Evolutionary conservation across 2,113 vertebrate species (phyloP).

Genomic region (Alethe diademata): DNA sequence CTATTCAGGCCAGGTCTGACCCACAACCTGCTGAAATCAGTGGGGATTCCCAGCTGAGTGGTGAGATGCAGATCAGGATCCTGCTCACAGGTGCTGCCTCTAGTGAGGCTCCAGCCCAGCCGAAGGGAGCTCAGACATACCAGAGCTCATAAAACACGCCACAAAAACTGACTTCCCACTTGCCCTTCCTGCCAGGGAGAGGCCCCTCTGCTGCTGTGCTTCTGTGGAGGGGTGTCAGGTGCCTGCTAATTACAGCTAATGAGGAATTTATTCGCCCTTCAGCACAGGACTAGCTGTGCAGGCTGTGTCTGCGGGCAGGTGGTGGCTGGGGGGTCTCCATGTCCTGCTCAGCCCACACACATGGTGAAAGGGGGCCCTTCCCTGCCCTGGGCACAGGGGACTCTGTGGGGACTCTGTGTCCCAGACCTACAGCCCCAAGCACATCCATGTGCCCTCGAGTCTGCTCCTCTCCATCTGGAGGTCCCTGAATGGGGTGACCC

Average conservation of each 20-base stretch:
- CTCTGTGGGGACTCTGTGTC: not conserved
- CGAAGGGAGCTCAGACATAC: rapidly evolving
- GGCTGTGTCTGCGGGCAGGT: not conserved
- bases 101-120: not conserved
- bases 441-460: not conserved
- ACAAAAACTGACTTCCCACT: not conserved
- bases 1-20: not conserved
- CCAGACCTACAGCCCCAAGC: not conserved
- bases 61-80: rapidly evolving
- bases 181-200: not conserved
- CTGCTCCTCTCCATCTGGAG: not conserved
- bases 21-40: not conserved
- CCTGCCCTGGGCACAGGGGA: not conserved
- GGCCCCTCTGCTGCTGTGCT: not conserved
- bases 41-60: rapidly evolving
- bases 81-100: not conserved
- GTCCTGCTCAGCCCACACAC: not conserved
- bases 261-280: constrained; percentile 17
- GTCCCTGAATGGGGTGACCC: not conserved
- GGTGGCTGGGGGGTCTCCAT: not conserved
- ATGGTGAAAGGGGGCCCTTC: not conserved
- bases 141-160: rapidly evolving
- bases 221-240: constrained; percentile 12
- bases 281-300: not conserved
- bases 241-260: constrained; percentile 40